Base-by-base conservation (phyloP, 2,888 invertebrate species). In the Nomada fucata region DNA sequence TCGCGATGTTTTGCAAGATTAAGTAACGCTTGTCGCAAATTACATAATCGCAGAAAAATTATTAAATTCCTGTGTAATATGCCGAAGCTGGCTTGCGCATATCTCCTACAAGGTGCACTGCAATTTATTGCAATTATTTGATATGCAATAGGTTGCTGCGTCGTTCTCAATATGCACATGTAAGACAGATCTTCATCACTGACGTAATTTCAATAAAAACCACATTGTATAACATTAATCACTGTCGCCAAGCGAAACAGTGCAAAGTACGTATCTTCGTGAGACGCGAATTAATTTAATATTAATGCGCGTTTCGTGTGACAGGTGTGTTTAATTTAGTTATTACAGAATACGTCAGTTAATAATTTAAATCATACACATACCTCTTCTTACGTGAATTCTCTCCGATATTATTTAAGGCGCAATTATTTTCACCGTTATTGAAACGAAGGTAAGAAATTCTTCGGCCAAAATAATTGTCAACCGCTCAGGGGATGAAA, bases 31-130 rank as follows among this genome's bases (percentile, higher is more conserved):
- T 52, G 50, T 36, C 36, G 36, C 60, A 52, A 61, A 36, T 61
- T 61, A 26, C 36, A 53, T 42, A 72, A 63, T 72, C 9, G 13
- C 7, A 4, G 18, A 42, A 63, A 29, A 64, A 63, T 71, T 63
- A 63, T 42, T 26, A 36, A 61, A 71, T 61, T 63, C 52, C 36
- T 53, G 9, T 23, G 50, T 42, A 61, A 61, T 20, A 50, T 52
- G 36, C 11, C 13, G 42, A 15, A 26, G 18, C 26, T n/a, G 11
- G 18, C 20, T 26, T 13, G 11, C 23, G 10, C 13, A 23, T 18
- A 44, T 57, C 44, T 44, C 42, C 7, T 42, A 13, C 26, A 20
- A 18, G 7, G 5, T 26, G 42, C 13, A 18, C 2, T 23, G 3
- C 2, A 7, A 52, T 29, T 23, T 55, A 10, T 36, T 20, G 15